Evolutionary conservation across 2,113 vertebrate genomes (phyloP).

Genomic region (Ptyas mucosa): DNA sequence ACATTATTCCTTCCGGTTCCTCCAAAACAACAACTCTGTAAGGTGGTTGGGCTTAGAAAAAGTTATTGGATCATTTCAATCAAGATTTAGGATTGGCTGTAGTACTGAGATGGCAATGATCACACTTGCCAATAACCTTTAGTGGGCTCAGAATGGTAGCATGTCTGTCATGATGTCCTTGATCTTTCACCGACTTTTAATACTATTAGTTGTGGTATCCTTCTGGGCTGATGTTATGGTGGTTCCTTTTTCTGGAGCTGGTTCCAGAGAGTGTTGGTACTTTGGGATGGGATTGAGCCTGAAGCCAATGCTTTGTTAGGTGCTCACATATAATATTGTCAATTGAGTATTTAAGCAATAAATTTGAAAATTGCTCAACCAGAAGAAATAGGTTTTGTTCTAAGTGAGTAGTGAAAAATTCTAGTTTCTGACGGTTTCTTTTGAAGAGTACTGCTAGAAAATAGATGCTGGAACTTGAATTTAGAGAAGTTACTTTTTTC

Average conservation of each 20-base stretch:
- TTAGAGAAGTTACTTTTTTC: neutral
- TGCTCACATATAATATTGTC: neutral
- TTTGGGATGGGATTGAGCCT: neutral
- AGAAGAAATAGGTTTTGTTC: neutral
- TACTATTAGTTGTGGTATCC: neutral
- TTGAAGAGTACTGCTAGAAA: neutral
- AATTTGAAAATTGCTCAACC: neutral
- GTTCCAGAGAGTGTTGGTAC: neutral
- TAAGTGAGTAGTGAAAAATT: neutral
- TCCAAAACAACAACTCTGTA: neutral
- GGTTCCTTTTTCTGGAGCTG: neutral
- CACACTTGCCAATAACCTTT: neutral
- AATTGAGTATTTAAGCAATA: neutral
- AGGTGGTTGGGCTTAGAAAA: no score
- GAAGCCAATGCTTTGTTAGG: neutral
- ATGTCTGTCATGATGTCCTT: neutral
- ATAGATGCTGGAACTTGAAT: neutral
- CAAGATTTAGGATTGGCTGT: neutral
- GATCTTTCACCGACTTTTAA: neutral
- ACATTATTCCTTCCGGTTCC: neutral
- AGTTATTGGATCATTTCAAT: neutral
- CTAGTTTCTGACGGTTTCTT: neutral
- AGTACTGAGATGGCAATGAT: neutral
- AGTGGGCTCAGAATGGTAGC: neutral
- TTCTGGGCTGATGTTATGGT: neutral